Base-by-base conservation (phyloP, 1,140 invertebrate genomes). In the Aporrectodea caliginosa region DNA sequence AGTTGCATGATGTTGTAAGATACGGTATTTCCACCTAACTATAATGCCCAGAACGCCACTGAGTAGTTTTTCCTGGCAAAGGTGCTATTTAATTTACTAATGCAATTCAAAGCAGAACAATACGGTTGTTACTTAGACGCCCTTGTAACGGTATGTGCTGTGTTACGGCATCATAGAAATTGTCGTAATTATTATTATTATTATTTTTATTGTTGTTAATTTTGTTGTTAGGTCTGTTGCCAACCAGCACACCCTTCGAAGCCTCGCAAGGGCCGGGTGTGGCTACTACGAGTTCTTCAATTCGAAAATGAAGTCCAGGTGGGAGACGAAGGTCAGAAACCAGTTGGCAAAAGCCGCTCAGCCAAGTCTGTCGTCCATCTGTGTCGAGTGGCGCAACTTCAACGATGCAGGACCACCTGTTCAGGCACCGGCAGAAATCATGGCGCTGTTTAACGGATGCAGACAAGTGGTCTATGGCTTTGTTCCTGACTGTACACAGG, bases 381-480 rank as follows among this genome's bases (percentile, higher is more conserved):
- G 72, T 14, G 85, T 88, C 30, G 84, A 85, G 22, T 88, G 88
- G 88, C 84, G 85, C 77, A 84, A 85, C 75, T 82, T 84, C 80
- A 83, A 85, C 71, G 80, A 84, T 29, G 78, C 84, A 30, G 74
- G 79, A 1, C 73, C 80, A 58, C 35, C 82, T 1, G 73, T 86
- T 2, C 86, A 88, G 75, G 88, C 88, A 32, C 88, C 88, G 14
- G 78, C 80, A 27, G 81, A 84, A 68, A 86, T 88, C 35, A 86
- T 84, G n/a, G 83, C 86, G 22, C 79, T 88, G 12, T 88, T 88
- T 78, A 88, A 81, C 82, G 86, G 87, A 0, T 85, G 85, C 6
- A 83, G 87, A 80, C 84, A 85, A 72, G 85, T 88, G 22, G 83
- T 88, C 16, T 88, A 88, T 82, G 87, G 87, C n/a, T 87, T 85